A percentile compares a stretch with the other conserved stretches of the same genome.
Evolutionary conservation across 2,888 invertebrate genomes (phyloP).

Genomic region (Globia sparganii): DNA sequence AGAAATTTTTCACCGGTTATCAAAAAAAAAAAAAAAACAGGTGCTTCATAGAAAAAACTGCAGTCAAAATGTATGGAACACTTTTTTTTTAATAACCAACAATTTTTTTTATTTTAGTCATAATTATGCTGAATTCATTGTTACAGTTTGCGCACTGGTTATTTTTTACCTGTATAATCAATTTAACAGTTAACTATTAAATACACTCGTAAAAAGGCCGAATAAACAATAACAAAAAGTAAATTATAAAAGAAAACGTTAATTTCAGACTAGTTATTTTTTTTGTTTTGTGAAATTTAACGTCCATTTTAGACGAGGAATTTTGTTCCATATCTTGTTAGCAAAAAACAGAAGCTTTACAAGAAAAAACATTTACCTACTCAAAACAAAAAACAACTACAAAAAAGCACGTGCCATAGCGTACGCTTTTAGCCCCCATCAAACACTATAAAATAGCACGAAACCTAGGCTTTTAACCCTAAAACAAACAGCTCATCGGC

Average conservation of each 20-base stretch:
- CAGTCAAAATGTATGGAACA: no score
- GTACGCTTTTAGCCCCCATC: slow-evolving; percentile 6
- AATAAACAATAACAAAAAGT: not conserved
- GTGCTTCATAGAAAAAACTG: no score
- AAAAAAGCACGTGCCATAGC: slow-evolving; percentile 1
- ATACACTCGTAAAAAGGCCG: not conserved
- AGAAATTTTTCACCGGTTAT: no score
- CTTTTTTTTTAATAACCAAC: no score
- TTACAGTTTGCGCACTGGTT: no score
- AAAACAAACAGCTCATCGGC: slow-evolving; percentile 60
- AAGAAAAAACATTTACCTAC: not conserved
- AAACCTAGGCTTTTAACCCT: slow-evolving; percentile 46
- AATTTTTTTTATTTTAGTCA: no score
- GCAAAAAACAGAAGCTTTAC: not conserved
- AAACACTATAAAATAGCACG: slow-evolving; percentile 35
- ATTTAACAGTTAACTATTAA: not conserved
- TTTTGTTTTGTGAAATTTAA: not conserved
- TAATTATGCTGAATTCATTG: no score
- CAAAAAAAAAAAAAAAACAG: no score
- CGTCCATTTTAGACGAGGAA: not conserved
- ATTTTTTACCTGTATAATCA: no score
- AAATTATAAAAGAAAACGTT: no score
- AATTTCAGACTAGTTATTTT: not conserved
- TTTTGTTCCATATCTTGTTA: not conserved
- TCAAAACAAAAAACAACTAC: not conserved